Base-by-base conservation (phyloP, 2,113 vertebrate genomes). In the Rhizomys pruinosus region DNA sequence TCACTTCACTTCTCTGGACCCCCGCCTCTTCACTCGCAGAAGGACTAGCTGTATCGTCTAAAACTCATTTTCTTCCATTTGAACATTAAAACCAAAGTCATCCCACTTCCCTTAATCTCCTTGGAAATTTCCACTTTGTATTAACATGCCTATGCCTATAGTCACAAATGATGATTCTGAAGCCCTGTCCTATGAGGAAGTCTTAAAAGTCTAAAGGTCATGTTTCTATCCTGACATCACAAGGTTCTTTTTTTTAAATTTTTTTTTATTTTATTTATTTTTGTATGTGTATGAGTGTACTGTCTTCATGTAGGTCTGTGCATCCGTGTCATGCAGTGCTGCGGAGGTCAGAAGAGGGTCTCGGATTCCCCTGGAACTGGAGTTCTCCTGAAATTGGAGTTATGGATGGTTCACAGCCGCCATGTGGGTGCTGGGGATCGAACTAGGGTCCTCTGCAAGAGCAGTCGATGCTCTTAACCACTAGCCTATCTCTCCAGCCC, bases 71-170 rank as follows among this genome's bases (percentile, higher is more conserved):
- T 42, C n/a, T 20, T 7, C 52, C 5, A 44, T 82, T 52, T 4
- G 94, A 72, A 94, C 16, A 44, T 84, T 84, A 57, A 87, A 85
- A 87, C 16, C 84, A 91, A 80, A 82, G 74, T 19, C 63, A 44
- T 59, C 5, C 63, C 16, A 55, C 19, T 87, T 85, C 17, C 76
- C 34, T 82, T 84, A 73, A 89, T 80, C 22, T 90, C 37, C 52
- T 64, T 81, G n/a, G 22, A 86, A 93, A 96, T 63, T 47, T 15
- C 17, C 61, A 77, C 32, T 82, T 92, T 61, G 23, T 42, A 68
- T 74, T 89, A 34, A 17, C 37, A 9, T 89, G 55, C 13, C 76
- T 91, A 87, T 39, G 29, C 42, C 59, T 47, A n/a, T 20, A 64
- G 27, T 47, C 72, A 77, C 68, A 91, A 85, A 42, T 34, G 34